These are phyloP conservation scores for Archivesica marissinica DNA, from an alignment of 1,140 invertebrate genomes.

Conservation along the genomic window DNA sequence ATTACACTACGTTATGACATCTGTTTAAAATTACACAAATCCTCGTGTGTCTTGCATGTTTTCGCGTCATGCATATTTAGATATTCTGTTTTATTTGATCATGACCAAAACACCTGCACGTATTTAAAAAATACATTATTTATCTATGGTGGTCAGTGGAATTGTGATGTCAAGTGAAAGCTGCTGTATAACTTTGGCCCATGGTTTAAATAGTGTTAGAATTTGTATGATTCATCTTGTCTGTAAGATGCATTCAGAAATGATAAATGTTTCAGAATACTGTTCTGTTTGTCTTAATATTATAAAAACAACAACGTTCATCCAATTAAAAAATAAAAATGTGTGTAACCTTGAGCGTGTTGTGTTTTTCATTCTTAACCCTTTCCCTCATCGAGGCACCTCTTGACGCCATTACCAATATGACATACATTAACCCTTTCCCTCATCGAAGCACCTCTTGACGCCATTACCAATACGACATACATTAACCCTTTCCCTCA, in stretches of 20 bases:
- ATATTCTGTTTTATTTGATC: background rate
- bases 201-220: background rate
- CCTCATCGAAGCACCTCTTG: too few relatives aligned
- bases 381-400: too few relatives aligned
- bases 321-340: slow-evolving; percentile 27
- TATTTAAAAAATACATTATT: background rate
- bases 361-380: too few relatives aligned
- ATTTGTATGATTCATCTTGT: background rate
- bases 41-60: background rate
- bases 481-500: too few relatives aligned
- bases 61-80: background rate
- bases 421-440: too few relatives aligned
- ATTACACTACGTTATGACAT: too few relatives aligned
- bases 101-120: background rate
- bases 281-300: background rate
- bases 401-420: too few relatives aligned
- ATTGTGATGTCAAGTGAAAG: background rate
- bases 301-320: slow-evolving; percentile 21
- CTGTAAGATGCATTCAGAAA: background rate
- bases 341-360: slow-evolving; percentile 1
- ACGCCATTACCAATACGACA: too few relatives aligned
- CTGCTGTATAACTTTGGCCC: background rate
- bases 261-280: background rate
- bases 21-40: background rate
- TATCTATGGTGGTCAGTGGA: background rate